phyloP scores from a whole-genome alignment of 1,140 invertebrate species.

The Zelostemma sp. region DNA sequence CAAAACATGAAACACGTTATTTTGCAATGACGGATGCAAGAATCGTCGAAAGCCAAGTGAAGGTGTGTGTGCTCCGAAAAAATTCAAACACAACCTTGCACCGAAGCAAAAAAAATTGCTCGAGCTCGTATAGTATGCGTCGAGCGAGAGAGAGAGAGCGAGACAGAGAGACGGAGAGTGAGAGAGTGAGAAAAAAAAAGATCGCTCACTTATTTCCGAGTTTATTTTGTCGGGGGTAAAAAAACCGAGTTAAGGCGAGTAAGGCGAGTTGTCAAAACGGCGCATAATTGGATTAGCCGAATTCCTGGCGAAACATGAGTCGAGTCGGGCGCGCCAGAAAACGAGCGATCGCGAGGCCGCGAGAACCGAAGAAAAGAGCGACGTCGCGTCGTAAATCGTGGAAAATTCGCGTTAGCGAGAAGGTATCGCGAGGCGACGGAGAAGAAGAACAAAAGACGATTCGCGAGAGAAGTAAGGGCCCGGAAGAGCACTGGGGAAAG shows the following conservation, averaged over 20 bases:
- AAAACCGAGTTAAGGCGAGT: neutral
- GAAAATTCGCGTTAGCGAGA: neutral
- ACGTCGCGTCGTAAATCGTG: neutral
- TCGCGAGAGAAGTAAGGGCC: neutral
- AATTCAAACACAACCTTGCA: conserved; percentile 8
- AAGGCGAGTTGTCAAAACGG: conserved; percentile 5
- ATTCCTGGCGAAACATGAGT: neutral
- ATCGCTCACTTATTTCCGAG: neutral
- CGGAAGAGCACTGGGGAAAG: neutral
- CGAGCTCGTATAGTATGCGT: too few relatives aligned
- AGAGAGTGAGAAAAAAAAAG: neutral
- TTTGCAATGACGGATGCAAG: neutral
- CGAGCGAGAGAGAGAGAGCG: too few relatives aligned
- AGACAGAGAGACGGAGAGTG: too few relatives aligned
- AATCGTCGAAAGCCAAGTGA: neutral
- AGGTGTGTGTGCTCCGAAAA: conserved; percentile 9
- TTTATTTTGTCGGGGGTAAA: conserved; percentile 4
- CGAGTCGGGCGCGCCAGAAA: conserved; percentile 1
- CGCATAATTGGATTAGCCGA: conserved; percentile 22
- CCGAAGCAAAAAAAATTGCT: neutral
- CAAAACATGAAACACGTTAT: too few relatives aligned
- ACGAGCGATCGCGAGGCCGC: neutral
- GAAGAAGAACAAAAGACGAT: conserved; percentile 9
- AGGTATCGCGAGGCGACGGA: neutral
- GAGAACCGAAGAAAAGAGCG: conserved; percentile 1